Evolutionary conservation across 1,140 invertebrate genomes (phyloP), one percentile per base, ranked within the genome.

Genomic region (Colletes gigas): DNA sequence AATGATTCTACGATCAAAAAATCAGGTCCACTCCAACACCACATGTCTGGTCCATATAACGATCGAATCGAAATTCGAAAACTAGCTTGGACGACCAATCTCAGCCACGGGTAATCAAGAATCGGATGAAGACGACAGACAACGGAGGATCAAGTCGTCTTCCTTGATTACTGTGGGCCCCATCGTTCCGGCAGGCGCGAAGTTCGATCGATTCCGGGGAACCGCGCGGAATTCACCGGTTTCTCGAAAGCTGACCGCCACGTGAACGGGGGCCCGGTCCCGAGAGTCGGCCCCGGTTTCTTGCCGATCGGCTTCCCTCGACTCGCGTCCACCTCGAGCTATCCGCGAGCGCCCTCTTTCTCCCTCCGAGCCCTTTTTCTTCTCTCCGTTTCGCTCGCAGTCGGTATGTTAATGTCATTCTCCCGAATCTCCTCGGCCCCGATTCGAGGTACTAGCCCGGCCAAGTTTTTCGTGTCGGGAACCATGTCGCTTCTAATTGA

Each of bases 361-460:
- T 52, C 39, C 65, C n/a, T 76, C 54, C 70, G 78, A 39, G 78
- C 54, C 55, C 70, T 55, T 21, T 65, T 82, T 69, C 50, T 63
- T 21, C 78, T 69, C 62, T 82, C 39, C 68, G 41, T 73, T 39
- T 67, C 74, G 80, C 77, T 73, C 76, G 70, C 83, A 82, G 78
- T 84, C 85, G 83, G 86, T 88, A 92, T 92, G 91, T 91, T 92
- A 92, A 92, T 93, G 88, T 87, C 88, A 89, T 90, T 91, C 90
- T 86, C 72, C 83, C 87, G 87, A 87, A 91, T 89, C 89, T 80
- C 86, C 82, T 82, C 81, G 78, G 88, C 69, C 60, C 74, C 83
- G 86, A 78, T 91, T 89, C 88, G 88, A 85, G 79, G 87, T 90
- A 91, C 87, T 81, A 84, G 84, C 71, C 85, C 76, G 83, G 86